Evolutionary conservation across 2,888 invertebrate genomes (phyloP), one percentile per base, ranked within the genome.

Genomic region (Cantharis lateralis): DNA sequence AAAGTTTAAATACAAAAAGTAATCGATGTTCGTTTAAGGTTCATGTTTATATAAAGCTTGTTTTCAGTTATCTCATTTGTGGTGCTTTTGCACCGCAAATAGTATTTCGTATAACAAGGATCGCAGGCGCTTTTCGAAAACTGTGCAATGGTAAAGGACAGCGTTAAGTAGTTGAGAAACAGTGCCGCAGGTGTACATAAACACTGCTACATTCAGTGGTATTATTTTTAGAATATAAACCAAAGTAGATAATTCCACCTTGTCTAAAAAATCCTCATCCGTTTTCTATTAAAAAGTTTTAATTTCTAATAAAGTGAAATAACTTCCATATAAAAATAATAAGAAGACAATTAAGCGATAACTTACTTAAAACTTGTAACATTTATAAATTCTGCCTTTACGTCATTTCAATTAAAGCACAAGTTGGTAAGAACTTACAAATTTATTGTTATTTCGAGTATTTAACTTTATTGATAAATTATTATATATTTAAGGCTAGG

Each of bases 181-280:
- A 82, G 81, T 83, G 85, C 80, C 86, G 82, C 87, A 87, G 87
- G 87, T 87, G 87, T 83, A 81, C 80, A 79, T 75, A 82, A 82
- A 82, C 82, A 82, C 83, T 83, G 83, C 83, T 84, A 84, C 85
- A 85, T 85, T 85, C 84, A 82, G 81, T 82, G 83, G 86, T 85
- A 86, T 87, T 86, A 87, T 87, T 86, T 87, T 86, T 85, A 85
- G 85, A 85, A 85, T 86, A 86, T 86, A 85, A 86, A 86, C 83
- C 85, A 84, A 85, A 86, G 85, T 86, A 84, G 85, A 86, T 87
- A 87, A 87, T 85, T 85, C 85, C 85, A 77, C 79, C 71, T 79
- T 79, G 71, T 75, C 78, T 78, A 76, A 76, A 77, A 75, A 80
- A 74, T 77, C 76, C 70, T 74, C 74, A 70, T 76, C 72, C 71